phyloP scores from a whole-genome alignment of 2,797 vertebrate genomes.

The Crax fasciolata region DNA sequence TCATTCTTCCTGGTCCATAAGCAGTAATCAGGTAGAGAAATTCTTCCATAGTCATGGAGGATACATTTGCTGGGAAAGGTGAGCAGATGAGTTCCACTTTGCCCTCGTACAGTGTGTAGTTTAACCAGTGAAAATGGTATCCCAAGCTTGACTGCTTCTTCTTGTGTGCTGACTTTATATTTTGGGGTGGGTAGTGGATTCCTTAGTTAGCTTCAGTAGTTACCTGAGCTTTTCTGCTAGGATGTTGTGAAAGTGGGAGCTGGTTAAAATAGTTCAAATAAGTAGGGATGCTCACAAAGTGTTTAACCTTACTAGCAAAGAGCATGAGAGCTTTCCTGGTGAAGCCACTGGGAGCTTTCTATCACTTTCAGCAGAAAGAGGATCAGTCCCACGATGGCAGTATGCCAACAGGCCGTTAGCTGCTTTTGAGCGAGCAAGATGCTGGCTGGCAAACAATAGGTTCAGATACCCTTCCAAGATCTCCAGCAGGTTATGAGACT shows the following conservation, averaged over 20 bases:
- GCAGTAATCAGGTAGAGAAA: neutral
- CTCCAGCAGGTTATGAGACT: constrained; percentile 46
- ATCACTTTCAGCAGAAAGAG: constrained; percentile 31
- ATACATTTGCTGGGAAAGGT: constrained; percentile 33
- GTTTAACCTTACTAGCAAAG: constrained; percentile 36
- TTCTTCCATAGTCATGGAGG: constrained; percentile 31
- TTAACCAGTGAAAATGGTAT: constrained; percentile 61
- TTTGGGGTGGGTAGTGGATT: constrained; percentile 57
- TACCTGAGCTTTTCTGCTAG: constrained; percentile 70
- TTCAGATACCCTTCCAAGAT: neutral
- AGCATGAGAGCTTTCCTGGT: neutral
- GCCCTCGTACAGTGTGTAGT: constrained; percentile 48
- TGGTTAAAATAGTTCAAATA: constrained; percentile 35
- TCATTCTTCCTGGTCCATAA: constrained; percentile 22
- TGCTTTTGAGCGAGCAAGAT: constrained; percentile 8
- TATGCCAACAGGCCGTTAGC: neutral
- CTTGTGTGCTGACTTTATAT: constrained; percentile 63
- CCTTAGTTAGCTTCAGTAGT: constrained; percentile 71
- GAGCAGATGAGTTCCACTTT: constrained; percentile 67
- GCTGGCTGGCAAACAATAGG: constrained; percentile 35
- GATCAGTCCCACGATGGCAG: neutral
- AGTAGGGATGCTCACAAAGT: constrained; percentile 48
- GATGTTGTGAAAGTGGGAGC: constrained; percentile 40
- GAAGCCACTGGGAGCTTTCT: constrained; percentile 10
- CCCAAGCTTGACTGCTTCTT: constrained; percentile 63